Conservation (phyloP, 2,888 invertebrate genomes). For the Dorcus parallelipipedus region DNA sequence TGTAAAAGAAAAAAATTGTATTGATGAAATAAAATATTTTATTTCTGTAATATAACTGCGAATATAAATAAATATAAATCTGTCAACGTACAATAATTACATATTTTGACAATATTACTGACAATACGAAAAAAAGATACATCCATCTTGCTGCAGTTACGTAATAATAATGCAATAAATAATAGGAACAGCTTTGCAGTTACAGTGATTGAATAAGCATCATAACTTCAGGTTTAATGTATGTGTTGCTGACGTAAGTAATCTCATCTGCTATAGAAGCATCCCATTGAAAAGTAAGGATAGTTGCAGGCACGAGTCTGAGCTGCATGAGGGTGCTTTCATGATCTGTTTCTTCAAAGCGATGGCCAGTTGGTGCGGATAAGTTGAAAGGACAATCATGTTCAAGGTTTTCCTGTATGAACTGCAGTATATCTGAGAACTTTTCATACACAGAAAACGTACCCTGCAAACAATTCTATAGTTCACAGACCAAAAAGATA, state of each 20-base stretch:
- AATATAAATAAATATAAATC: too few relatives aligned
- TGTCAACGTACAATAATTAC: too few relatives aligned
- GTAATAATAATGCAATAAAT: neutral
- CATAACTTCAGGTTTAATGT: conserved; percentile 75
- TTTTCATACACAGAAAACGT: conserved; percentile 86
- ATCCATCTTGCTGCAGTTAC: too few relatives aligned
- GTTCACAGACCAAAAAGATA: neutral
- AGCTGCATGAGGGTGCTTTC: conserved; percentile 74
- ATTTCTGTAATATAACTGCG: too few relatives aligned
- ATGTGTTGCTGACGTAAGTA: conserved; percentile 56
- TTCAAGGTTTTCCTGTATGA: conserved; percentile 74
- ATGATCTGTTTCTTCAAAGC: conserved; percentile 62
- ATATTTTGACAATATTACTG: too few relatives aligned
- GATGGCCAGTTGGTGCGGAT: conserved; percentile 65
- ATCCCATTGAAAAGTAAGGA: conserved; percentile 75
- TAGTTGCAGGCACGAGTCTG: conserved; percentile 76
- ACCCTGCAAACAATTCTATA: conserved; percentile 56
- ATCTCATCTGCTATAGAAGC: conserved; percentile 53
- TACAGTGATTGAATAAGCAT: conserved; percentile 62
- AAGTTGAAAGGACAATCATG: conserved; percentile 68
- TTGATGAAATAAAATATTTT: too few relatives aligned
- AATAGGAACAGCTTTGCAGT: neutral
- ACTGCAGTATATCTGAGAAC: conserved; percentile 68
- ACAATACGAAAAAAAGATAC: too few relatives aligned
- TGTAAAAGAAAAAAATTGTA: too few relatives aligned